phyloP scores from a whole-genome alignment of 2,888 invertebrate genomes.

The Epinotia brunnichana region DNA sequence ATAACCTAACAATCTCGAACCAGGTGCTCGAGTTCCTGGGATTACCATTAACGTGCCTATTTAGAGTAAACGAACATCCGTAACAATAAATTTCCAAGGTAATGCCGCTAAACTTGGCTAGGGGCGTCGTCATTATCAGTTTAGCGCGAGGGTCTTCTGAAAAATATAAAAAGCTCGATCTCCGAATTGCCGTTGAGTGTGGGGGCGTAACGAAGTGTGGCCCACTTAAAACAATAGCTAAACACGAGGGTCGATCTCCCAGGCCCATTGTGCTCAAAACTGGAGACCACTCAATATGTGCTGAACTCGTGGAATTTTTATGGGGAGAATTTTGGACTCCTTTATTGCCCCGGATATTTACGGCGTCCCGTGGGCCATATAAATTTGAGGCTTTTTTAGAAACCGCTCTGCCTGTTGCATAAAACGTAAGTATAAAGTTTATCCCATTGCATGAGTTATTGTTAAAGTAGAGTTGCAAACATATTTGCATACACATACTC shows the following conservation, averaged over 20 bases:
- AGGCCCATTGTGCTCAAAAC: slow-evolving; percentile 69
- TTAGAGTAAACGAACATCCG: slow-evolving; percentile 69
- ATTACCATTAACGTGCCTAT: slow-evolving; percentile 71
- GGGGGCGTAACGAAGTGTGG: slow-evolving; percentile 81
- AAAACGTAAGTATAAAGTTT: slow-evolving; percentile 27
- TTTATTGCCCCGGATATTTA: slow-evolving; percentile 76
- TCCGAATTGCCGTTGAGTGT: slow-evolving; percentile 73
- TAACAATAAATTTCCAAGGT: slow-evolving; percentile 78
- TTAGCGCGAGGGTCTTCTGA: slow-evolving; percentile 75
- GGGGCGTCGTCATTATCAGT: slow-evolving; percentile 78
- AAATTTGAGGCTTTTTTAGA: slow-evolving; percentile 67
- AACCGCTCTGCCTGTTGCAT: slow-evolving; percentile 53
- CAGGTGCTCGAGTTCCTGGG: slow-evolving; percentile 72
- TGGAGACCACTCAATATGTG: slow-evolving; percentile 78
- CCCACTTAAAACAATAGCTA: slow-evolving; percentile 83
- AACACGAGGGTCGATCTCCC: slow-evolving; percentile 74
- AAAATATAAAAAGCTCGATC: slow-evolving; percentile 75
- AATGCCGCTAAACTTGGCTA: slow-evolving; percentile 66
- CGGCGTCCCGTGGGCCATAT: slow-evolving; percentile 67
- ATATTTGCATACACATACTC: not conserved
- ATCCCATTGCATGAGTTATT: slow-evolving; percentile 17
- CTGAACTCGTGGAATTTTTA: slow-evolving; percentile 80
- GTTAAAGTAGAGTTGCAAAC: slow-evolving; percentile 21
- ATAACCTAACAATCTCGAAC: slow-evolving; percentile 46
- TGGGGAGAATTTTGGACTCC: slow-evolving; percentile 67